Base-by-base conservation (phyloP, 37 sponge, comb jelly and placozoan genomes). In the Ianthella basta region DNA sequence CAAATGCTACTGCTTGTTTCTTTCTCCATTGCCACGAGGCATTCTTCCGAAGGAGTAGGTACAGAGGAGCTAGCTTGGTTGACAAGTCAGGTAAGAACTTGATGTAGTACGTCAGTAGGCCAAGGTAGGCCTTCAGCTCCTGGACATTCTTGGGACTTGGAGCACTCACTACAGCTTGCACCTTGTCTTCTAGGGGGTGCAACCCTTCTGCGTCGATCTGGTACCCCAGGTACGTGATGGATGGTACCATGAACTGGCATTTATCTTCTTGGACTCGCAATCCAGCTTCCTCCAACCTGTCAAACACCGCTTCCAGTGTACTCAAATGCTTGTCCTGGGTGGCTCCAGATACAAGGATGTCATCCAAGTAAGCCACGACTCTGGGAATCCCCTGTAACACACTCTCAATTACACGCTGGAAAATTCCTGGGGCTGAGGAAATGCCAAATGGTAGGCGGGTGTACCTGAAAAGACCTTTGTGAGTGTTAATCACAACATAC, bases 371-470 rank as follows among this genome's bases (percentile, higher is more conserved):
- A 38, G 80, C 80, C 39, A 41, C 18, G 12, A 74, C 57, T 20
- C 41, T 27, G 4, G 77, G 19, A 10, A 86, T 20, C 24, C 86
- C 86, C 18, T 41, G 60, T 44, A 86, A 40, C 13, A 86, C 80
- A 10, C 34, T 72, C 14, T 86, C 80, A 27, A 86, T 86, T 4
- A 54, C 59, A 19, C 55, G 12, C 65, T 86, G 86, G 65, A n/a
- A 86, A 86, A 64, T 30, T 6, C 80, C 86, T 23, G 72, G 57
- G 25, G 86, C 79, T 19, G 80, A 79, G 16, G 73, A 24, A n/a
- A 86, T 21, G 24, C 86, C 86, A 79, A 64, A 86, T 13, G 86
- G 86, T 10, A 86, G 56, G 12, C 87, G 33, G 6, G 80, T 86
- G 23, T 56, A 80, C 15, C 60, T 30, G 8, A 63, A 77, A 8